These are phyloP conservation scores for Leptobrachium leishanense DNA, from an alignment of 2,113 vertebrate genomes.

Conservation along the genomic window DNA sequence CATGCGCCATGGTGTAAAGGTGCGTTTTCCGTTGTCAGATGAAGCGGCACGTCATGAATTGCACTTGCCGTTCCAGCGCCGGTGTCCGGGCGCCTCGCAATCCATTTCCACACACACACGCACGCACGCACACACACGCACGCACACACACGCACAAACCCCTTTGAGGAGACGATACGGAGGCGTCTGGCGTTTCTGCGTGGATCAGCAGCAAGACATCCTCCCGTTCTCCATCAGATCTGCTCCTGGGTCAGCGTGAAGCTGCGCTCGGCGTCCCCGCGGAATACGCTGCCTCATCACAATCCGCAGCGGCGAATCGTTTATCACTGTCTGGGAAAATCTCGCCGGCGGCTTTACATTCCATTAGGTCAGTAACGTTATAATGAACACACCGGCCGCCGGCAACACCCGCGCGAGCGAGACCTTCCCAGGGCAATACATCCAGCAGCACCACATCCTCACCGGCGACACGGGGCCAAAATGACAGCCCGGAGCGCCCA, in stretches of 20 bases:
- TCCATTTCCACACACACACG: not conserved
- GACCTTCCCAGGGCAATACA: not conserved
- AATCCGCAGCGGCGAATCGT: not conserved
- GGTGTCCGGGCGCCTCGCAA: not conserved
- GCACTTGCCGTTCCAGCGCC: not conserved
- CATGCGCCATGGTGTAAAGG: too few species aligned
- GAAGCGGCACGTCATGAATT: too few species aligned
- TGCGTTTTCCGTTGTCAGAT: too few species aligned
- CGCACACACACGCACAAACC: too few species aligned
- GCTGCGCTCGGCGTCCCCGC: not conserved
- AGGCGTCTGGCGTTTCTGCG: not conserved
- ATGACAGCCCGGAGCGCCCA: too few species aligned
- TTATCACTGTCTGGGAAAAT: constrained; percentile 31
- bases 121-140: too few species aligned
- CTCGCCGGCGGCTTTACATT: constrained; percentile 24
- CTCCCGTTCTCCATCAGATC: not conserved
- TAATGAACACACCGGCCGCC: constrained; percentile 3
- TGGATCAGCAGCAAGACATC: not conserved
- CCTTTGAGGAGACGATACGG: too few species aligned
- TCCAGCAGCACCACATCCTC: not conserved
- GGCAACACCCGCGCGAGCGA: not conserved
- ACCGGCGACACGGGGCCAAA: too few species aligned
- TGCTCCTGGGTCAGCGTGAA: not conserved
- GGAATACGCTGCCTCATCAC: constrained; percentile 9
- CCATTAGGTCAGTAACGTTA: constrained; percentile 29